Evolutionary conservation across 2,888 invertebrate species (phyloP).

Genomic region (Acanthopleura granulata): DNA sequence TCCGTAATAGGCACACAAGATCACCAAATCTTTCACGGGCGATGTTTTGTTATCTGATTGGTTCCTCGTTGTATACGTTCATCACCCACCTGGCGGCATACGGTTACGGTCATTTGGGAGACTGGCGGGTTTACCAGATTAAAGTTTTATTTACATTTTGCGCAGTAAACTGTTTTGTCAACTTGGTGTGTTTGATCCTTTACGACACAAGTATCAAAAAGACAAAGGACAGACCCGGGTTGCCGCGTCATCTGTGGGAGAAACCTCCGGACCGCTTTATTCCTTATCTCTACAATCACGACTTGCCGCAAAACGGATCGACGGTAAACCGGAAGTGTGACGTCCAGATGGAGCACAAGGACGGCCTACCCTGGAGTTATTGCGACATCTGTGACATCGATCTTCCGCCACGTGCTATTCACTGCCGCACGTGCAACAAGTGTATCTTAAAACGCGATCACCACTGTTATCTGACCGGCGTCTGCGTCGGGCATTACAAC

Average conservation of each 20-base stretch:
- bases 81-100: constrained; percentile 42
- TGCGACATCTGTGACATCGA: constrained; percentile 46
- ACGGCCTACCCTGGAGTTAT: constrained; percentile 44
- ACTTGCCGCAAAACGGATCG: background rate
- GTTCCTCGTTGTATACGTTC: constrained; percentile 45
- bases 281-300: background rate
- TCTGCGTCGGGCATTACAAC: constrained; percentile 31
- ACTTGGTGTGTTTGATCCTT: constrained; percentile 48
- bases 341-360: constrained; percentile 24
- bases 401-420: constrained; percentile 53
- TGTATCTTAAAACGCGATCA: constrained; percentile 64
- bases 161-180: constrained; percentile 42
- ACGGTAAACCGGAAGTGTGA: constrained; percentile 2
- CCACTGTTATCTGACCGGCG: constrained; percentile 61
- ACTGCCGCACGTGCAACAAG: constrained; percentile 51
- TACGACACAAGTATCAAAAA: constrained; percentile 39
- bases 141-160: constrained; percentile 42
- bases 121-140: constrained; percentile 47
- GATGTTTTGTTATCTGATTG: constrained; percentile 43
- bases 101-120: constrained; percentile 39
- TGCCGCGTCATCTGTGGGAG: constrained; percentile 13
- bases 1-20: background rate
- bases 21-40: constrained; percentile 26
- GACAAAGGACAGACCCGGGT: constrained; percentile 33
- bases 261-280: background rate